Percentiles rank a stretch among this genome's conserved stretches.
phyloP scores from a whole-genome alignment of 1,140 invertebrate species.

The Ceratitis capitata region DNA sequence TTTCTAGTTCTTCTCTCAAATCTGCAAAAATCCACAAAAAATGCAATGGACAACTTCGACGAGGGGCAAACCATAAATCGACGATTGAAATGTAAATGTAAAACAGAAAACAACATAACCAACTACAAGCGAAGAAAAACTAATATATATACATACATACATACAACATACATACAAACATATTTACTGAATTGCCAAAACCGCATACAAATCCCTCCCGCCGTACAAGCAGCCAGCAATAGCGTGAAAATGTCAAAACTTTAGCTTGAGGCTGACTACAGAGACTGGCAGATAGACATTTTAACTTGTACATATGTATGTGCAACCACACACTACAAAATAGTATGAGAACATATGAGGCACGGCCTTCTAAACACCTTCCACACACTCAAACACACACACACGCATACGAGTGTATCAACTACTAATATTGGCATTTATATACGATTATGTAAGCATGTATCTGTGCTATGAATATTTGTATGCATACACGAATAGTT shows the following conservation, averaged over 20 bases:
- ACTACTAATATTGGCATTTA: neutral
- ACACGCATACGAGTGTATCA: neutral
- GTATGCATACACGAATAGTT: slow-evolving; percentile 9
- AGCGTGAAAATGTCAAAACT: slow-evolving; percentile 30
- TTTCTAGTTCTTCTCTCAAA: too few species aligned
- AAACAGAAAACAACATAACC: neutral
- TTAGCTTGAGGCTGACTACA: slow-evolving; percentile 10
- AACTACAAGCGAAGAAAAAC: neutral
- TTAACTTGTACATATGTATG: too few species aligned
- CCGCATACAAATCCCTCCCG: neutral
- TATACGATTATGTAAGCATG: too few species aligned
- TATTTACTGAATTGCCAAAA: too few species aligned
- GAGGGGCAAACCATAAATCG: neutral
- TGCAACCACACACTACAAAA: too few species aligned
- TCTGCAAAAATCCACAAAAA: neutral
- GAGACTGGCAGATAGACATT: slow-evolving; percentile 22
- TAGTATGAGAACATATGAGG: neutral
- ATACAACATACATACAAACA: neutral
- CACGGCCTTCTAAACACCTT: neutral
- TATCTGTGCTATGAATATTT: neutral
- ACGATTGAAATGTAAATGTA: neutral
- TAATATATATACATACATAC: neutral
- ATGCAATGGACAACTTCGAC: neutral
- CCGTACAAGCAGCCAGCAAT: too few species aligned
- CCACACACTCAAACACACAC: neutral